Conservation (phyloP, 2,113 vertebrate species). For the Gadus macrocephalus region DNA sequence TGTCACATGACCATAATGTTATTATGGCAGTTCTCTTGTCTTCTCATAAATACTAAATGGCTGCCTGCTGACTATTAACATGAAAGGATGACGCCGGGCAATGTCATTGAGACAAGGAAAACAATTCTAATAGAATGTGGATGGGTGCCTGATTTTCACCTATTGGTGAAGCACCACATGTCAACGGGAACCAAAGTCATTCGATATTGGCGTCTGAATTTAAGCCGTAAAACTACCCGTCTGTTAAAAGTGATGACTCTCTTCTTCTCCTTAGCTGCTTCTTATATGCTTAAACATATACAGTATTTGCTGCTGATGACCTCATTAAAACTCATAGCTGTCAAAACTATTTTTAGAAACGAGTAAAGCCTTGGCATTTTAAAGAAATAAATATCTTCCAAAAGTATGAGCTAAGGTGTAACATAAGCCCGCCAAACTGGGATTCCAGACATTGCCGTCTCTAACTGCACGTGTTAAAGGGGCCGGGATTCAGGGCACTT, state of each 20-base stretch:
- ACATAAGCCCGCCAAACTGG: neutral
- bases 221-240: constrained; percentile 28
- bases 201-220: constrained; percentile 18
- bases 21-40: too few species aligned
- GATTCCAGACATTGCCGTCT: too few species aligned
- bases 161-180: constrained; percentile 1
- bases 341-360: constrained; percentile 20
- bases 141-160: neutral
- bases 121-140: too few species aligned
- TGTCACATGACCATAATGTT: too few species aligned
- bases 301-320: neutral
- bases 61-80: too few species aligned
- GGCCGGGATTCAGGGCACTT: too few species aligned
- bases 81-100: too few species aligned
- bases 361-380: neutral
- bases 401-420: constrained; percentile 6
- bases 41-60: too few species aligned
- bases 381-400: neutral
- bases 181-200: neutral
- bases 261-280: neutral
- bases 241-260: constrained; percentile 17
- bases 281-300: constrained; percentile 19
- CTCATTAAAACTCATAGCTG: constrained; percentile 6
- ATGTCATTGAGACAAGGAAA: too few species aligned
- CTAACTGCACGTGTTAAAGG: too few species aligned